phyloP scores from a whole-genome alignment of 2,888 invertebrate species.

The Endotricha flammealis region DNA sequence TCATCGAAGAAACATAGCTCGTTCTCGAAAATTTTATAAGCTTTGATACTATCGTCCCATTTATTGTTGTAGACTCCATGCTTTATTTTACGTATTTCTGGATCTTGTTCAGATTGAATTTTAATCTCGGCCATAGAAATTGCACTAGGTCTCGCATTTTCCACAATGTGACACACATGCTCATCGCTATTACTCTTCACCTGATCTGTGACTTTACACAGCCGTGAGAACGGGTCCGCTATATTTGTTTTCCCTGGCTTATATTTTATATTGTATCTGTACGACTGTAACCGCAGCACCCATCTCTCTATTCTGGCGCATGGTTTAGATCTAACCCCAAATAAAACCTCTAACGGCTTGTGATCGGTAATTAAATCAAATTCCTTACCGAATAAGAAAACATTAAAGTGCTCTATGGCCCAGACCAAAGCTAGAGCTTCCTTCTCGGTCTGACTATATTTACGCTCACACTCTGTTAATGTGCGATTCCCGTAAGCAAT shows the following conservation, averaged over 20 bases:
- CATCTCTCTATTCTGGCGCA: conserved; percentile 24
- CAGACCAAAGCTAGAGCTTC: conserved; percentile 13
- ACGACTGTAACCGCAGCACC: conserved; percentile 32
- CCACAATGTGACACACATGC: conserved; percentile 13
- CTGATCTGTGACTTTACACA: conserved; percentile 3
- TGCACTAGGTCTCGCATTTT: conserved; percentile 9
- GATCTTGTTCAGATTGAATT: conserved; percentile 6
- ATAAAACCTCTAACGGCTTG: conserved; percentile 21
- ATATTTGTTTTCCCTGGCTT: conserved; percentile 24
- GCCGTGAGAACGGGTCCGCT: conserved; percentile 23
- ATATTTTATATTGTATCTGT: conserved; percentile 27
- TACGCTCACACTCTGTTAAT: conserved; percentile 9
- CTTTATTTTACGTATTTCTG: conserved; percentile 12
- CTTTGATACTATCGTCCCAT: conserved; percentile 14
- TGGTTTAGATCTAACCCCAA: conserved; percentile 22
- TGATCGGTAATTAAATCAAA: conserved; percentile 19
- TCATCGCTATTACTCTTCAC: neutral
- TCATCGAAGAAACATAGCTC: conserved; percentile 7
- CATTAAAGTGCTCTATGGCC: conserved; percentile 19
- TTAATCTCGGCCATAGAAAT: conserved; percentile 9
- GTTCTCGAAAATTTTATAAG: conserved; percentile 19
- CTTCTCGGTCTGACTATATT: conserved; percentile 8
- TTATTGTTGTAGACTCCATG: conserved; percentile 5
- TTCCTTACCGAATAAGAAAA: conserved; percentile 18
- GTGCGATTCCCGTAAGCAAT: conserved; percentile 17